phyloP scores from a whole-genome alignment of 1,140 invertebrate species.

The Caerostris extrusa region DNA sequence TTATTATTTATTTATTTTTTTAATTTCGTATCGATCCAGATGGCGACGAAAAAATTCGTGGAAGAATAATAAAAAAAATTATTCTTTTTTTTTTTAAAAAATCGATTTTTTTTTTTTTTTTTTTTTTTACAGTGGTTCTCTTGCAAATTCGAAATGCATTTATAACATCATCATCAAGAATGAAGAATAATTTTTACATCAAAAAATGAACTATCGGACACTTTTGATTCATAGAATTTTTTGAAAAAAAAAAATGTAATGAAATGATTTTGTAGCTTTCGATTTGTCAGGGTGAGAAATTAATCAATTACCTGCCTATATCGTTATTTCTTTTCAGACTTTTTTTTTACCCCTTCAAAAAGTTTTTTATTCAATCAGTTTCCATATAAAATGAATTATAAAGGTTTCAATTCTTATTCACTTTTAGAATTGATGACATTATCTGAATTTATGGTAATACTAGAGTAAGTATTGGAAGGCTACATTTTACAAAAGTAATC shows the following conservation, averaged over 20 bases:
- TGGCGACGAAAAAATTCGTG: not conserved
- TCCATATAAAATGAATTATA: not conserved
- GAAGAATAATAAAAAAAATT: not conserved
- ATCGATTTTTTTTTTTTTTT: not conserved
- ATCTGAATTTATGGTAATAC: too few relatives aligned
- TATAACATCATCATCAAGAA: not conserved
- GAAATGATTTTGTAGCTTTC: not conserved
- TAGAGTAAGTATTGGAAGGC: too few relatives aligned
- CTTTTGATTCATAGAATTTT: not conserved
- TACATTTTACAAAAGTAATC: too few relatives aligned
- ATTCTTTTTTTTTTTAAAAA: not conserved
- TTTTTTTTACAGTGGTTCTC: not conserved
- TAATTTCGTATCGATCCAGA: conserved; percentile 44
- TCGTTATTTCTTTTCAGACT: not conserved
- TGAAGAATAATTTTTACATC: not conserved
- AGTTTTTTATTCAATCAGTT: not conserved
- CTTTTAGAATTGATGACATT: too few relatives aligned
- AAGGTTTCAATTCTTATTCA: too few relatives aligned
- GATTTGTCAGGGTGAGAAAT: conserved; percentile 7
- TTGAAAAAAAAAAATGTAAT: not conserved
- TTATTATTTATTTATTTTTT: not conserved
- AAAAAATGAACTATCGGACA: not conserved
- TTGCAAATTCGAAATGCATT: conserved; percentile 17
- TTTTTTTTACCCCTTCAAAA: not conserved
- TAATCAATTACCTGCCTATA: not conserved